Evolutionary conservation across 2,797 vertebrate species (phyloP).

Genomic region (Echeneis naucrates): DNA sequence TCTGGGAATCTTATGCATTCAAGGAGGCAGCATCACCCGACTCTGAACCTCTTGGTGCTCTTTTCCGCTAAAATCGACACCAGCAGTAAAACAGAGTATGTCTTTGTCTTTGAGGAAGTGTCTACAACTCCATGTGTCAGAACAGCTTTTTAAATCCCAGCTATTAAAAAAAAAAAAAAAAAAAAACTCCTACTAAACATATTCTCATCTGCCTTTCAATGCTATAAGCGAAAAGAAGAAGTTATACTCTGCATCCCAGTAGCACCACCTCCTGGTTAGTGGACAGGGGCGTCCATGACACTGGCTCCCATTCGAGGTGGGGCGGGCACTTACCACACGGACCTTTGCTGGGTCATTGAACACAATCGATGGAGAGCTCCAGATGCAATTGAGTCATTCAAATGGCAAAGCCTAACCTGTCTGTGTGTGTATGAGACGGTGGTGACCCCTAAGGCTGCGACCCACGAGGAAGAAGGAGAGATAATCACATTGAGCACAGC

Average conservation of each 20-base stretch:
- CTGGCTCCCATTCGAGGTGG: conserved; percentile 56
- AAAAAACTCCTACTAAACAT: conserved; percentile 59
- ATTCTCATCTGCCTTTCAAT: conserved; percentile 51
- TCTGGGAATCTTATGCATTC: conserved; percentile 70
- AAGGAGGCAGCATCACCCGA: conserved; percentile 63
- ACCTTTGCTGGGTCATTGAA: conserved; percentile 81
- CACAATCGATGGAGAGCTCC: conserved; percentile 82
- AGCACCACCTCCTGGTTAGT: conserved; percentile 79
- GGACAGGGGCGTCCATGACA: conserved; percentile 35
- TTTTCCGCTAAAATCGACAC: conserved; percentile 49
- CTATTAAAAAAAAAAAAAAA: conserved; percentile 64
- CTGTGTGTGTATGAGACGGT: conserved; percentile 59
- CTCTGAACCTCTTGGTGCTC: conserved; percentile 56
- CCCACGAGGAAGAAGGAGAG: conserved; percentile 65
- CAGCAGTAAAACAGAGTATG: conserved; percentile 54
- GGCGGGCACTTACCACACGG: conserved; percentile 68
- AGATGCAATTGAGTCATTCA: conserved; percentile 85
- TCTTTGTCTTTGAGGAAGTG: conserved; percentile 69
- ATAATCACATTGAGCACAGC: conserved; percentile 79
- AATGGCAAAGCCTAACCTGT: conserved; percentile 77
- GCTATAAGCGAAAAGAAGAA: conserved; percentile 46
- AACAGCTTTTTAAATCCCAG: conserved; percentile 69
- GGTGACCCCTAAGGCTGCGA: conserved; percentile 79
- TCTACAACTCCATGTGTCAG: conserved; percentile 70
- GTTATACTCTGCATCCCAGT: conserved; percentile 55